These are phyloP conservation scores for Ochotona curzoniae DNA, from an alignment of 2,113 vertebrate genomes.

Conservation along the genomic window DNA sequence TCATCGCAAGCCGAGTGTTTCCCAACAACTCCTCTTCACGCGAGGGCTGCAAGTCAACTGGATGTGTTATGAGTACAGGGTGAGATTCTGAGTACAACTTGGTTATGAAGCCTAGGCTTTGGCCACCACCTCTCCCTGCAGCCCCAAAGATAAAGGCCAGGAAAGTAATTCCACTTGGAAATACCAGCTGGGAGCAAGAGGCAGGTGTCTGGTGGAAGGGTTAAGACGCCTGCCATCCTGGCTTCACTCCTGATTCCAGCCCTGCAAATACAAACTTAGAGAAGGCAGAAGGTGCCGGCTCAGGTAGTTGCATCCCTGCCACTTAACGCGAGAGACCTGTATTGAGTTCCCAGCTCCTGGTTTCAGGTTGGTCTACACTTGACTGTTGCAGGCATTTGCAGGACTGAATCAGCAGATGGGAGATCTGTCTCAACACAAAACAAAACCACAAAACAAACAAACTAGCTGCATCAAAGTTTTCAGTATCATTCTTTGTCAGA, in stretches of 20 bases:
- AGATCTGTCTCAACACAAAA: too few species aligned
- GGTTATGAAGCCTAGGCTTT: neutral
- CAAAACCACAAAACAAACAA: neutral
- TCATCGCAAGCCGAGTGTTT: neutral
- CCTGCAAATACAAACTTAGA: too few species aligned
- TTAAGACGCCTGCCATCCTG: too few species aligned
- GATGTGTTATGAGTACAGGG: neutral
- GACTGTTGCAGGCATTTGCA: too few species aligned
- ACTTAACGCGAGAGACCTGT: too few species aligned
- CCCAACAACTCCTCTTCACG: neutral
- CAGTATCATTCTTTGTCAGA: neutral
- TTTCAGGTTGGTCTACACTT: too few species aligned
- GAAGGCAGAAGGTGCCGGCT: too few species aligned
- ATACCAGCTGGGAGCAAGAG: neutral
- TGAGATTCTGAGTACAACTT: neutral
- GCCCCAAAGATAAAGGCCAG: neutral
- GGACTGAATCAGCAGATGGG: too few species aligned
- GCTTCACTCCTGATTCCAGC: too few species aligned
- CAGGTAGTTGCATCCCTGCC: too few species aligned
- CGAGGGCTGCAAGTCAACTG: neutral
- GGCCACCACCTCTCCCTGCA: accelerated
- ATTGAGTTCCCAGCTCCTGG: too few species aligned
- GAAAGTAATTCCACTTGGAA: neutral
- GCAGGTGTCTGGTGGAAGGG: too few species aligned
- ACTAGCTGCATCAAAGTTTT: neutral